A percentile compares a stretch with the other conserved stretches of the same genome.
These are phyloP conservation scores for Erethizon dorsatum DNA, from an alignment of 2,797 vertebrate species.

Conservation along the genomic window DNA sequence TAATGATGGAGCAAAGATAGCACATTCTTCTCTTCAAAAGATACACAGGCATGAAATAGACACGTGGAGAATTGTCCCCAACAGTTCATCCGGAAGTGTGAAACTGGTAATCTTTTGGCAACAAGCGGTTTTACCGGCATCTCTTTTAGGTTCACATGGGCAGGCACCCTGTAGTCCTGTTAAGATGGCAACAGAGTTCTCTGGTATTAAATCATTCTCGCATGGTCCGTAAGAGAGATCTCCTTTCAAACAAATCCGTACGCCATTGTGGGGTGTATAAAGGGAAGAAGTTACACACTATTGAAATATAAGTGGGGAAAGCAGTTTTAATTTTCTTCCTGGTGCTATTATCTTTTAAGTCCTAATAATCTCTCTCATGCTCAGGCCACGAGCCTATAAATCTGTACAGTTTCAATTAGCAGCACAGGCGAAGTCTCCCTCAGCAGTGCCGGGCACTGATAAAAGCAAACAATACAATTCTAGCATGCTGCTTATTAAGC, in stretches of 20 bases:
- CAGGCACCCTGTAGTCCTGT: no score
- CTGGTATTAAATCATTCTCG: background rate
- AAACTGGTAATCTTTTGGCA: background rate
- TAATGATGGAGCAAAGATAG: background rate
- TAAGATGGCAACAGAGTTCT: background rate
- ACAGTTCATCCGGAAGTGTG: background rate
- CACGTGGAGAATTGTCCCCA: background rate
- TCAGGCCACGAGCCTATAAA: conserved; percentile 71
- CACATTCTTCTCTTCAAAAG: background rate
- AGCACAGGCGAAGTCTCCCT: conserved; percentile 77
- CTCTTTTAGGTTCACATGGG: background rate
- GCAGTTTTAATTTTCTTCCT: conserved; percentile 79
- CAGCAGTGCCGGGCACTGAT: conserved; percentile 60
- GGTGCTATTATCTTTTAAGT: conserved; percentile 82
- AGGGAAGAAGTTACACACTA: conserved; percentile 50
- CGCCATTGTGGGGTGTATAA: background rate
- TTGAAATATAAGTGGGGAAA: conserved; percentile 70
- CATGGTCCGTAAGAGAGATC: background rate
- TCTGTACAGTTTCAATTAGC: conserved; percentile 69
- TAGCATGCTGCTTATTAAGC: conserved; percentile 69
- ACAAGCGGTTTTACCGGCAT: background rate
- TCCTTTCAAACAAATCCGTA: conserved; percentile 41
- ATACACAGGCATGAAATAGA: background rate
- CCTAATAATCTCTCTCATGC: conserved; percentile 78
- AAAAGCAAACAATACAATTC: conserved; percentile 78